Conservation (phyloP, 2,888 invertebrate genomes). For the Crocallis elinguaria region DNA sequence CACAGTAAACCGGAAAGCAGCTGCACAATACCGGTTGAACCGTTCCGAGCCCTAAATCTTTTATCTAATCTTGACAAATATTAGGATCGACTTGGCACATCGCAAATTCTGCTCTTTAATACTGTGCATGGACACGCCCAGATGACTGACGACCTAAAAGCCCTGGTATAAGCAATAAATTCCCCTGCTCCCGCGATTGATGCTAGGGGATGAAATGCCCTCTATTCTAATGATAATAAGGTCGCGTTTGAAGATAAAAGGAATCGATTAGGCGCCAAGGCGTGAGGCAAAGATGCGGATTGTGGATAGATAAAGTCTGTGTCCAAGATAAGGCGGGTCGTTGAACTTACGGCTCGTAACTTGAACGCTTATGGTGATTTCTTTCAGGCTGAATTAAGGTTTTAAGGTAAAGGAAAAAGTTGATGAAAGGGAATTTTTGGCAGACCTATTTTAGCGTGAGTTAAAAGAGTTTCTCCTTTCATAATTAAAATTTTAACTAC, state of each 20-base stretch:
- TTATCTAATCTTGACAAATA: slow-evolving; percentile 74
- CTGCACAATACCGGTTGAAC: slow-evolving; percentile 46
- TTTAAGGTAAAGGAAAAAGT: slow-evolving; percentile 32
- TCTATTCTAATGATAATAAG: slow-evolving; percentile 56
- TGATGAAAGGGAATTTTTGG: slow-evolving; percentile 27
- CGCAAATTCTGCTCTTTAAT: slow-evolving; percentile 53
- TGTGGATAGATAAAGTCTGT: slow-evolving; percentile 68
- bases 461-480: slow-evolving; percentile 21
- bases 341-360: slow-evolving; percentile 60
- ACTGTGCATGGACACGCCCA: slow-evolving; percentile 33
- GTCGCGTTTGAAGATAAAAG: slow-evolving; percentile 51
- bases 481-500: slow-evolving; percentile 14
- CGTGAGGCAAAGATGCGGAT: slow-evolving; percentile 63
- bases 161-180: slow-evolving; percentile 40
- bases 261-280: slow-evolving; percentile 61
- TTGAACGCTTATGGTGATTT: slow-evolving; percentile 61
- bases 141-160: slow-evolving; percentile 41
- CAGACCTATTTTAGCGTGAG: slow-evolving; percentile 9
- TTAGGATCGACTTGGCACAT: slow-evolving; percentile 61
- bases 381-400: slow-evolving; percentile 36
- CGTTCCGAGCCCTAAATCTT: slow-evolving; percentile 53
- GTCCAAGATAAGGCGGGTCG: slow-evolving; percentile 73
- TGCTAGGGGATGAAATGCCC: slow-evolving; percentile 41
- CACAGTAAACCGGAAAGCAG: slow-evolving; percentile 48
- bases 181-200: slow-evolving; percentile 35